Base-by-base conservation (phyloP, 2,888 invertebrate species). In the Cenopis cana region DNA sequence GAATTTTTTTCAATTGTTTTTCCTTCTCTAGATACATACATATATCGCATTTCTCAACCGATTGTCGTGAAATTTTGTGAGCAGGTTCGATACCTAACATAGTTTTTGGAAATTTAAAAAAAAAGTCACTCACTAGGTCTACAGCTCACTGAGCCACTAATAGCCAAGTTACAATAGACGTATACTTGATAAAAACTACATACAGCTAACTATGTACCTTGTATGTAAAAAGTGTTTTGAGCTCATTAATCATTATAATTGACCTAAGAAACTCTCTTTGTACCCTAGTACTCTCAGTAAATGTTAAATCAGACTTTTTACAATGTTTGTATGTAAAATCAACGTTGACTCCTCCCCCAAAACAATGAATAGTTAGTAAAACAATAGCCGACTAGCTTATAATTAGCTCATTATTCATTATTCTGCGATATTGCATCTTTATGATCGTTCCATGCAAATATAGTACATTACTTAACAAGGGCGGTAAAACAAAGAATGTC, bases 291-390 rank as follows among this genome's bases (percentile, higher is more conserved):
- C 17, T 17, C n/a, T 52, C 20, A n/a, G 36, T 36, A 69, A 49
- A 65, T 65, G 33, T 20, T 65, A 52, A 59, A 41, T 59, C 17
- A 17, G 12, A 57, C 69, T 69, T 69, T 69, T 70, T 70, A 56
- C 54, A 17, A 46, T 36, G 24, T 54, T 24, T 4, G 24, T 24
- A 24, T 24, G n/a, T 46, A 59, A 46, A 49, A 52, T 64, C 18
- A 61, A 61, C 52, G 18, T n/a, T 20, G 38, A n/a, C 38, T 10
- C 49, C 52, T 59, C 59, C 60, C 29, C 60, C 36, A 62, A 56
- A 49, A 65, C 52, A 59, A 54, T 49, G 52, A 29, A 41, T 52
- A 65, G 41, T 54, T 33, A 60, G 33, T 46, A 65, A 36, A 70
- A 70, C 70, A 70, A 66, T 70, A 59, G 65, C 5, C 17, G 36